Base-by-base conservation (phyloP, 2,888 invertebrate species). In the Drosophila eohydei region DNA sequence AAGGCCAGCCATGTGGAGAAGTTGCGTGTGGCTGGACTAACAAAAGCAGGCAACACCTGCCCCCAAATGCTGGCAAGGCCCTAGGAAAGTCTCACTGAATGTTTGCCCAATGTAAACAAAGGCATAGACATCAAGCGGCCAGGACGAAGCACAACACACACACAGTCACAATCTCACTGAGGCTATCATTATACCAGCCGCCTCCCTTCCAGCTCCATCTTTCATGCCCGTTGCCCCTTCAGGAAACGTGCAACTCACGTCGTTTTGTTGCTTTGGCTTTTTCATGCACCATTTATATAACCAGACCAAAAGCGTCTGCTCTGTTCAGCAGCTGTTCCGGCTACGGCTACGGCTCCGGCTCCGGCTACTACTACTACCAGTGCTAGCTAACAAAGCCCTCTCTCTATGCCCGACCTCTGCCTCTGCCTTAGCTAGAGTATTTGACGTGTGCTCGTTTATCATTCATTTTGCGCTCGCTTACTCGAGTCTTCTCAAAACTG, bases 391-490 rank as follows among this genome's bases (percentile, higher is more conserved):
- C 21, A 21, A 21, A 21, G 21, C 36, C 12, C 28, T 30, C 4
- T 34, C 26, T 38, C 32, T 14, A 54, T 11, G 26, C 12, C 59
- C 28, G 14, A 40, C 44, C 44, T 21, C 32, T 36, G 28, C 14
- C 64, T 50, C 3, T 9, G 50, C 26, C 5, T 7, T 11, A 67
- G 83, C 80, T 73, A 78, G 54, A 78, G 51, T 75, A 78, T 83
- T 86, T 90, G 90, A 91, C 90, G 91, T 90, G 88, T 84, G 86
- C 90, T 88, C 91, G 87, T 90, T 90, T 90, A 90, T 89, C 91
- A 90, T 89, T 90, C 89, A 90, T 88, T 88, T 82, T 88, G 88
- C 83, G 81, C 86, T 89, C 89, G 77, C 89, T 90, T 89, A 82
- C 73, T 74, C 67, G 52, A 54, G 58, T 54, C 63, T 50, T 58